These are phyloP conservation scores for Cantharis rustica DNA, from an alignment of 2,888 invertebrate species.

Conservation along the genomic window DNA sequence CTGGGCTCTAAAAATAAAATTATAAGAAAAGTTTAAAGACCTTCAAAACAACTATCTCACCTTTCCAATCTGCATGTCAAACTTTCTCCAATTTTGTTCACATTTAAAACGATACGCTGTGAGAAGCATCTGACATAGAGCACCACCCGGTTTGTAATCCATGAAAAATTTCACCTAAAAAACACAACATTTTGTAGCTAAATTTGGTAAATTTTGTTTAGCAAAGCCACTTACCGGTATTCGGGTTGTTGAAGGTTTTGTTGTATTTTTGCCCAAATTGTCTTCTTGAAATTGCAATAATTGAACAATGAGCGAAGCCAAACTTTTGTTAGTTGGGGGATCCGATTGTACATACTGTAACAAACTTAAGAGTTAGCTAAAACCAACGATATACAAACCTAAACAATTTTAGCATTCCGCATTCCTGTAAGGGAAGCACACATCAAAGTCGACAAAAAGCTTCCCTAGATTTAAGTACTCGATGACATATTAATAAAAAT, in stretches of 20 bases:
- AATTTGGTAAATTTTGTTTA: not conserved
- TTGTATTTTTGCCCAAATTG: constrained; percentile 89
- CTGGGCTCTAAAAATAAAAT: constrained; percentile 73
- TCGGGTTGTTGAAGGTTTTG: constrained; percentile 85
- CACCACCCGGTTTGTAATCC: constrained; percentile 93
- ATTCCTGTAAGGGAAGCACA: not conserved
- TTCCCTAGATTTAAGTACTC: not conserved
- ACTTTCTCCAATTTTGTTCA: constrained; percentile 94
- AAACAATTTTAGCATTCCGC: not conserved
- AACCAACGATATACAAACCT: not conserved
- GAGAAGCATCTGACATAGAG: constrained; percentile 89
- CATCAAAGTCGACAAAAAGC: not conserved
- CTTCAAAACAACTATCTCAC: constrained; percentile 53
- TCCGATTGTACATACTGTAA: constrained; percentile 89
- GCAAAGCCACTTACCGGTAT: constrained; percentile 69
- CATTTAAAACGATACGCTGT: constrained; percentile 95
- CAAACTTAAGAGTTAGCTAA: constrained; percentile 6
- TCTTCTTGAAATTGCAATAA: constrained; percentile 96
- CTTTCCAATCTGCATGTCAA: constrained; percentile 88
- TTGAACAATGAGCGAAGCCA: constrained; percentile 84
- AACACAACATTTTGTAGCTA: constrained; percentile 55
- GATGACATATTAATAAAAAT: not conserved
- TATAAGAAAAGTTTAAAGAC: not conserved
- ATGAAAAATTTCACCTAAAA: constrained; percentile 74
- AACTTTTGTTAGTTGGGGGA: constrained; percentile 90